These are phyloP conservation scores for Aphelenchoides avenae DNA, from an alignment of 1,140 invertebrate species.

Conservation along the genomic window DNA sequence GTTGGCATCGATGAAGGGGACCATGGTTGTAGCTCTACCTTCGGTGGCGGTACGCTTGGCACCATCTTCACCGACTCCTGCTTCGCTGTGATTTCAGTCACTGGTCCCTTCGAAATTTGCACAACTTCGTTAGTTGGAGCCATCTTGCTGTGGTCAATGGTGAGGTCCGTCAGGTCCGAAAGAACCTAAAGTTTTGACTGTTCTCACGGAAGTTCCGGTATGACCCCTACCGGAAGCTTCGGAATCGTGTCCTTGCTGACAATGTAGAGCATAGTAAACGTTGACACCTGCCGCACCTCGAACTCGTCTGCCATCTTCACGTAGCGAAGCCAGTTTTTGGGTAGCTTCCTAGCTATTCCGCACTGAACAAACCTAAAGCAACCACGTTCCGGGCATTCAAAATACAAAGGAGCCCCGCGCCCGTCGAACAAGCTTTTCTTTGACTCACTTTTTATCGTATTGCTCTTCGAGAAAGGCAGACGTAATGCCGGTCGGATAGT, in stretches of 20 bases:
- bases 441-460: conserved; percentile 21
- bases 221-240: too few relatives aligned
- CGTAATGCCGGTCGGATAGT: conserved; percentile 20
- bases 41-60: too few relatives aligned
- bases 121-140: too few relatives aligned
- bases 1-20: conserved; percentile 3
- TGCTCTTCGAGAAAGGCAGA: conserved; percentile 24
- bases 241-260: too few relatives aligned
- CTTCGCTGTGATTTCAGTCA: too few relatives aligned
- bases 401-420: neutral
- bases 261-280: conserved; percentile 15
- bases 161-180: too few relatives aligned
- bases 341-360: conserved; percentile 15
- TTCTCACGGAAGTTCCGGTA: too few relatives aligned
- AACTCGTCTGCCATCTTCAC: conserved; percentile 21
- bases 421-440: neutral
- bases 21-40: conserved; percentile 1
- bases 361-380: conserved; percentile 24
- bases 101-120: too few relatives aligned
- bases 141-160: too few relatives aligned
- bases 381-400: neutral
- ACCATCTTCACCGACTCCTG: too few relatives aligned
- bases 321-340: conserved; percentile 18
- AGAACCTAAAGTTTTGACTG: too few relatives aligned
- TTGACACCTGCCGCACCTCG: conserved; percentile 22